Conservation (phyloP, 1,140 invertebrate species). For the Zaprionus ornatus region DNA sequence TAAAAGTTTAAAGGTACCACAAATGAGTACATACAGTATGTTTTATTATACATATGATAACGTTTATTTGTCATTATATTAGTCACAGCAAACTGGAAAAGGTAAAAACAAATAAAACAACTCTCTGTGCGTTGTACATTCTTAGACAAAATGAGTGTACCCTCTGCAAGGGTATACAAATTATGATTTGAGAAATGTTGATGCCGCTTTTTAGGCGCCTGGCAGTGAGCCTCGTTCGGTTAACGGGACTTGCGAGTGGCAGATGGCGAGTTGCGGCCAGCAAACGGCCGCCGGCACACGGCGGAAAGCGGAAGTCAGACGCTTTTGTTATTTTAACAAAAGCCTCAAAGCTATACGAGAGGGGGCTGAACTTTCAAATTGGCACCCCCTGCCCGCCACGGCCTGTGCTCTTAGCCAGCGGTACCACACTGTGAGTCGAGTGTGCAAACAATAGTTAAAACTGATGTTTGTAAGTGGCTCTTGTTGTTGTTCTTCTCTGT, state of each 20-base stretch:
- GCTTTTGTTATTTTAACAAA: conserved; percentile 74
- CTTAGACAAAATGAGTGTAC: conserved; percentile 18
- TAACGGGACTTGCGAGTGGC: conserved; percentile 50
- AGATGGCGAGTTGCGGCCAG: background rate
- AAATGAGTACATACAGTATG: background rate
- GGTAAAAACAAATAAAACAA: too few species aligned
- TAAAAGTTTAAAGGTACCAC: background rate
- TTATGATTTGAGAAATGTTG: conserved; percentile 59
- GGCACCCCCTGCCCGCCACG: conserved; percentile 1
- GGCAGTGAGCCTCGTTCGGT: conserved; percentile 67
- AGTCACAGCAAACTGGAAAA: too few species aligned
- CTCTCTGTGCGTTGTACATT: too few species aligned
- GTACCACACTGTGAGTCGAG: conserved; percentile 39
- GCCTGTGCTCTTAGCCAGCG: background rate
- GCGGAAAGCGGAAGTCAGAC: conserved; percentile 3
- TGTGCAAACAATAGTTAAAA: conserved; percentile 82
- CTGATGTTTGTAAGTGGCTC: conserved; percentile 76
- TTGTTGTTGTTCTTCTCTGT: conserved; percentile 29
- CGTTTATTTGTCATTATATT: background rate
- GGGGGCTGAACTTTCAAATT: conserved; percentile 64
- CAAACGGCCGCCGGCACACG: background rate
- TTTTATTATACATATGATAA: background rate
- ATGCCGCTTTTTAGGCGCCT: conserved; percentile 70
- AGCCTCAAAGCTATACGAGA: conserved; percentile 42
- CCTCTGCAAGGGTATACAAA: conserved; percentile 71